phyloP scores from a whole-genome alignment of 2,888 invertebrate species.

The Chloromyia formosa region DNA sequence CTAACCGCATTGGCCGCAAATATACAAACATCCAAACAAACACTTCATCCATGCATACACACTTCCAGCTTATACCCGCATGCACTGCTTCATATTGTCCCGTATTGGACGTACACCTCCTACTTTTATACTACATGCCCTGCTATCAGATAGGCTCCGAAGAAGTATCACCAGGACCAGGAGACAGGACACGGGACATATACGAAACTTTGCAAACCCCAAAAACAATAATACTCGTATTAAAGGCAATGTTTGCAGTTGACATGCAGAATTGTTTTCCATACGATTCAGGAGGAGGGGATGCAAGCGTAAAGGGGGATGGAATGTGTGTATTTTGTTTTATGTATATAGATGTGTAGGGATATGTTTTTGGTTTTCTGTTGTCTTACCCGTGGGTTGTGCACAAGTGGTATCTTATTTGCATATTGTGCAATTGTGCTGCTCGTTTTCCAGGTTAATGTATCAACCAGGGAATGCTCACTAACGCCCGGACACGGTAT shows the following conservation, averaged over 20 bases:
- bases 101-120: neutral
- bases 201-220: neutral
- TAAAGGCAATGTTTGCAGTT: slow-evolving; percentile 45
- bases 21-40: slow-evolving; percentile 19
- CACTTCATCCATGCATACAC: slow-evolving; percentile 4
- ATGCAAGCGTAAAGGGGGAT: too few relatives aligned
- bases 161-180: neutral
- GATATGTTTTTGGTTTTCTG: slow-evolving; percentile 50
- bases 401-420: slow-evolving; percentile 64
- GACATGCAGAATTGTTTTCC: slow-evolving; percentile 52
- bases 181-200: neutral
- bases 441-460: slow-evolving; percentile 69
- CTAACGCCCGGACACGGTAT: slow-evolving; percentile 74
- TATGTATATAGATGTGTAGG: too few relatives aligned
- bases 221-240: slow-evolving; percentile 36
- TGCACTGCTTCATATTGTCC: too few relatives aligned
- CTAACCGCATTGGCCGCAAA: slow-evolving; percentile 32
- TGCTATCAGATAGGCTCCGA: neutral
- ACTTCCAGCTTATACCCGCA: too few relatives aligned
- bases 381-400: slow-evolving; percentile 63
- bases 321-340: too few relatives aligned
- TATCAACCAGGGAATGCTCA: slow-evolving; percentile 72
- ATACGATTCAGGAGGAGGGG: too few relatives aligned
- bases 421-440: slow-evolving; percentile 64
- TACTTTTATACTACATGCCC: neutral